phyloP scores from a whole-genome alignment of 2,113 vertebrate genomes.

The Hippotragus niger region DNA sequence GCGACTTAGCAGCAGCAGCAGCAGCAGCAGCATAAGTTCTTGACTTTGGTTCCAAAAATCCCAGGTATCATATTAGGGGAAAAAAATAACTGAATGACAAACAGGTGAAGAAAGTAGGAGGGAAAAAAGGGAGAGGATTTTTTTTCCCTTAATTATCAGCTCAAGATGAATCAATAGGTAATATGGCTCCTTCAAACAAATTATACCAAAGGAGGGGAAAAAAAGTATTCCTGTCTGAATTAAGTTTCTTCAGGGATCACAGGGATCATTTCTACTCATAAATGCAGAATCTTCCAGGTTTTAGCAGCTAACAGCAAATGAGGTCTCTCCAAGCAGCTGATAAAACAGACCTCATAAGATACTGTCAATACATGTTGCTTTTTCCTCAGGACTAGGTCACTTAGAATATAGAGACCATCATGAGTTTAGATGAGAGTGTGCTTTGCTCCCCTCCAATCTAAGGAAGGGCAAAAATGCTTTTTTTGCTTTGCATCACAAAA shows the following conservation, averaged over 20 bases:
- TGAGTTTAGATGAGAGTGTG: not conserved
- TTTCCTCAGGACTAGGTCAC: not conserved
- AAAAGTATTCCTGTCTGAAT: not conserved
- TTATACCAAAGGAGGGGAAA: not conserved
- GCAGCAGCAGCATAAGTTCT: not conserved
- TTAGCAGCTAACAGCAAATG: not conserved
- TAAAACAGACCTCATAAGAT: not conserved
- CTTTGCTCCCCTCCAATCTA: not conserved
- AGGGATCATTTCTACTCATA: not conserved
- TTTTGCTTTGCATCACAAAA: not conserved
- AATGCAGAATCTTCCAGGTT: not conserved
- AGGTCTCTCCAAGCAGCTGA: not conserved
- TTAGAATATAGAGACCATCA: not conserved
- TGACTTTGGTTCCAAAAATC: not conserved
- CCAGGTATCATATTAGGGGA: not conserved
- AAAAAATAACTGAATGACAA: not conserved
- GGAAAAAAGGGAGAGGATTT: not conserved
- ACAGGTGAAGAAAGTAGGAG: not conserved
- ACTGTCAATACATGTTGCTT: not conserved
- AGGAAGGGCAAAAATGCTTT: not conserved
- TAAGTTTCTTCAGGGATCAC: not conserved
- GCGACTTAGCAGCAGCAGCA: no score
- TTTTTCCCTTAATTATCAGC: not conserved
- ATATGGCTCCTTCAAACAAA: not conserved
- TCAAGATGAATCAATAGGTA: not conserved